Evolutionary conservation across 1,140 invertebrate species (phyloP).

Genomic region (Mizuhopecten yessoensis): DNA sequence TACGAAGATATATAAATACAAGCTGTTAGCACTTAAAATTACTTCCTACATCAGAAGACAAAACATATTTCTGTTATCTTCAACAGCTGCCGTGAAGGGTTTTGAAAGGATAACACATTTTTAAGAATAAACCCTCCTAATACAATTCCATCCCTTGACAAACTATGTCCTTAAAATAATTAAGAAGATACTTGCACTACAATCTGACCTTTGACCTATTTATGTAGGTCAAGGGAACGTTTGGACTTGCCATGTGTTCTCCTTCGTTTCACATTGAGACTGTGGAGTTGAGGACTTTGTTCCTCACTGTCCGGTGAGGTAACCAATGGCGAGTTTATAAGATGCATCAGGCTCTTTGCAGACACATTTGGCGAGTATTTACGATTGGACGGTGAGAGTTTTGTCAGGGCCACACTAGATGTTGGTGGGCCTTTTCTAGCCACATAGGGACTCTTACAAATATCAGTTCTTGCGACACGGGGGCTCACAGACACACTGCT

Average conservation of each 20-base stretch:
- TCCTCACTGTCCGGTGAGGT: conserved; percentile 50
- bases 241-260: conserved; percentile 59
- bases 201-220: conserved; percentile 40
- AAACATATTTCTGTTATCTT: too few relatives aligned
- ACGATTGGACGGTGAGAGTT: conserved; percentile 56
- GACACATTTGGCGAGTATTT: conserved; percentile 74
- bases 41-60: too few relatives aligned
- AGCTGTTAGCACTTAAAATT: too few relatives aligned
- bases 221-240: conserved; percentile 67
- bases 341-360: conserved; percentile 72
- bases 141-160: too few relatives aligned
- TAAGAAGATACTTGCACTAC: too few relatives aligned
- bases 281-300: conserved; percentile 47
- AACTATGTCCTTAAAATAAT: too few relatives aligned
- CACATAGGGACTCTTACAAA: background rate
- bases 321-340: conserved; percentile 75
- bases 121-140: too few relatives aligned
- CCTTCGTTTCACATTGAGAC: conserved; percentile 44
- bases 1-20: too few relatives aligned
- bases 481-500: background rate
- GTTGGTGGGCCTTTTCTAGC: background rate
- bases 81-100: too few relatives aligned
- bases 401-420: conserved; percentile 24
- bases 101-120: too few relatives aligned
- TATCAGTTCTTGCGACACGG: background rate